phyloP scores from a whole-genome alignment of 2,888 invertebrate genomes.

The Slavum lentiscoides region DNA sequence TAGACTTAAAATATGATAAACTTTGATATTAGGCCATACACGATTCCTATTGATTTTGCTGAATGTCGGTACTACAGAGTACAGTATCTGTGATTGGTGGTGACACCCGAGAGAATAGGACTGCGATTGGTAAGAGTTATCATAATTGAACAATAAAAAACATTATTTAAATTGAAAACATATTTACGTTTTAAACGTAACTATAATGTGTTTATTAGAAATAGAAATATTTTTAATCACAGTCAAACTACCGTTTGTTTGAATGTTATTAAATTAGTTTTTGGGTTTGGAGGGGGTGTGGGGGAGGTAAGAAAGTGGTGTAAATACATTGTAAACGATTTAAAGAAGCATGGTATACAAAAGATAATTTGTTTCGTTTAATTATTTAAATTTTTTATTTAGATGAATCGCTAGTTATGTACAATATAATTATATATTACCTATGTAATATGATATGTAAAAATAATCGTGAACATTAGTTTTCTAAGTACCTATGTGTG shows the following conservation, averaged over 20 bases:
- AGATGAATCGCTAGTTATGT: neutral
- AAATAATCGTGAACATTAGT: neutral
- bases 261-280: slow-evolving; percentile 9
- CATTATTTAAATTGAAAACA: slow-evolving; percentile 26
- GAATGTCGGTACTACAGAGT: slow-evolving; percentile 52
- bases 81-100: slow-evolving; percentile 50
- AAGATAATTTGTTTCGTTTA: slow-evolving; percentile 7
- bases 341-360: slow-evolving; percentile 9
- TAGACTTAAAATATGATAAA: slow-evolving; percentile 50
- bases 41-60: slow-evolving; percentile 53
- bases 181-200: slow-evolving; percentile 12
- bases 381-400: neutral
- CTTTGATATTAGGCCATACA: slow-evolving; percentile 53
- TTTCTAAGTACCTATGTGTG: neutral
- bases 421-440: neutral
- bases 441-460: neutral
- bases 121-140: slow-evolving; percentile 53
- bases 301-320: slow-evolving; percentile 7
- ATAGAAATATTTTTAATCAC: slow-evolving; percentile 28
- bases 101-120: slow-evolving; percentile 52
- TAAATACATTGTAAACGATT: neutral
- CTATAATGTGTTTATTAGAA: slow-evolving; percentile 22
- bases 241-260: slow-evolving; percentile 24
- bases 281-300: no score
- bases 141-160: slow-evolving; percentile 50